Base-by-base conservation (phyloP, 2,113 vertebrate species). In the human (Homo sapiens) region DNA sequence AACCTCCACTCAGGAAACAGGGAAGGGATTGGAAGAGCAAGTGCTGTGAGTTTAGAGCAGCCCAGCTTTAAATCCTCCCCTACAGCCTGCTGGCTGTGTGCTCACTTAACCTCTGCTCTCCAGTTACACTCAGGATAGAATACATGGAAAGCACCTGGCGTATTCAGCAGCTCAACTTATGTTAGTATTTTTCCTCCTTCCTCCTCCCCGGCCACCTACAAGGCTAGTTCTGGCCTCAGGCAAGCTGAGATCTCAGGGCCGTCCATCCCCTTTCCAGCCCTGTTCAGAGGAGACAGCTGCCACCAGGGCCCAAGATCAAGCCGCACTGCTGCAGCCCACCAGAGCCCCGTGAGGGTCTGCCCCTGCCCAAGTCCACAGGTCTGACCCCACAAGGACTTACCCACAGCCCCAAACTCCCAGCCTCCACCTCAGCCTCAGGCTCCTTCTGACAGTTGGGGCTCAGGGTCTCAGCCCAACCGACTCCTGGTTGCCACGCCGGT, bases 401-500 rank as follows among this genome's bases (percentile, higher is more conserved):
- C 50, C 87, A 70, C 57, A 66, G 90, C 35, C 75, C 7, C 38
- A 40, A 75, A 66, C 48, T 85, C 20, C 68, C 9, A 10, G 27
- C 68, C 89, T 83, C 66, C 66, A 30, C 86, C 57, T 80, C 68
- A 5, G 92, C 59, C 89, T 94, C 22, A 16, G 2, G 87, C 27
- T 12, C 14, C 43, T 61, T 55, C 52, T 57, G 59, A 93, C 90
- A 68, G 92, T 76, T 94, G 85, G 84, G 48, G 59, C 45, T 89
- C 66, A 68, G 6, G 45, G 48, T 78, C 38, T 96, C 78, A 59
- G 73, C 48, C 35, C 76, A 92, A 96, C 96, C 14, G 98, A 98
- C 98, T 98, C 95, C 84, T 72, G 17, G 98, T 98, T 98, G 98
- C 98, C 97, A 95, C 0, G 98, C 95, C 97, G 75, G 97, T 98